A percentile compares a stretch with the other conserved stretches of the same genome.
phyloP scores from a whole-genome alignment of 2,113 vertebrate genomes.

The Embiotoca jacksoni region DNA sequence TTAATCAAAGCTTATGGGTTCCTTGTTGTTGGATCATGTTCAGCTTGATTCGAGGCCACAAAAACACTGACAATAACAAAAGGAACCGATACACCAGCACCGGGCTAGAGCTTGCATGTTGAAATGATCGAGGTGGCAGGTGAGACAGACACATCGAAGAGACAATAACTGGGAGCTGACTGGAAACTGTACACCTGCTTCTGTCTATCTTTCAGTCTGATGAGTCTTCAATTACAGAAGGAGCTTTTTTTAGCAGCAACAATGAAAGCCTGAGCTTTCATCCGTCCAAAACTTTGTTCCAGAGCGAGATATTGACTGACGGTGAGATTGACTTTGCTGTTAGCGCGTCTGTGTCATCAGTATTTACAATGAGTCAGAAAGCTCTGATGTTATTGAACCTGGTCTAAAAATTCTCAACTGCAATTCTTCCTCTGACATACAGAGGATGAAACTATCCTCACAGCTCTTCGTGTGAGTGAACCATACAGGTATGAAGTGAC shows the following conservation, averaged over 20 bases:
- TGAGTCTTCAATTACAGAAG: neutral
- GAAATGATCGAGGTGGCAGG: conserved; percentile 22
- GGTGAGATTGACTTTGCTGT: neutral
- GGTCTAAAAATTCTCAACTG: too few relatives aligned
- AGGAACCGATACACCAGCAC: conserved; percentile 27
- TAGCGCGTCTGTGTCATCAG: neutral
- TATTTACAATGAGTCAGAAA: too few relatives aligned
- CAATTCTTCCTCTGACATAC: too few relatives aligned
- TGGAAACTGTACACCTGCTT: conserved; percentile 22
- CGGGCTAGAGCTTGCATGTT: conserved; percentile 23
- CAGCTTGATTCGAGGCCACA: conserved; percentile 23
- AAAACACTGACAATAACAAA: conserved; percentile 54
- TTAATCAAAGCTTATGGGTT: conserved; percentile 56
- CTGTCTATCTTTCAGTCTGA: neutral
- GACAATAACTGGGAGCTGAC: neutral
- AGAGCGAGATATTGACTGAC: neutral
- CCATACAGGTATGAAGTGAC: too few relatives aligned
- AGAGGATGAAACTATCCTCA: too few relatives aligned
- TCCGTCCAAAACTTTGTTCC: neutral
- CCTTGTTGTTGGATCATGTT: conserved; percentile 58
- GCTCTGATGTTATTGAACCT: too few relatives aligned
- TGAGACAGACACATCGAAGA: conserved; percentile 18
- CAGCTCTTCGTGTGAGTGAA: too few relatives aligned
- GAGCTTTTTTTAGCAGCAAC: neutral
- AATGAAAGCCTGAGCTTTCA: neutral